Evolutionary conservation across 2,113 vertebrate species (phyloP).

Genomic region (Ovibos moschatus): DNA sequence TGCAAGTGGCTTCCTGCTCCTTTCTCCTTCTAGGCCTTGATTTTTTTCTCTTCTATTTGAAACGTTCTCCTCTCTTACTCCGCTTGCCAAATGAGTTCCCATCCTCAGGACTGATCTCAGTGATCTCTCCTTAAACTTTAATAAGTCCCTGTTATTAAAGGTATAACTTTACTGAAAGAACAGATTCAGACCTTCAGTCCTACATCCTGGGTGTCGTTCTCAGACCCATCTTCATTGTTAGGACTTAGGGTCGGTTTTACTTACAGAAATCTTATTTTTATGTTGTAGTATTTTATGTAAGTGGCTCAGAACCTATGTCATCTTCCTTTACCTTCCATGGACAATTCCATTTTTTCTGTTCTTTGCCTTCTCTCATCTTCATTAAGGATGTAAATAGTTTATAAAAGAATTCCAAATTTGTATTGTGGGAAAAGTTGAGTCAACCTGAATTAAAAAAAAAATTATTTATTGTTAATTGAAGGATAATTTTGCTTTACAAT

Average conservation of each 20-base stretch:
- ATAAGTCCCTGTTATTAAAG: neutral
- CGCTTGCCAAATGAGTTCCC: neutral
- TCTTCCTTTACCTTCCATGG: neutral
- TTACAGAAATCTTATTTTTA: neutral
- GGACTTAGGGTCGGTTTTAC: neutral
- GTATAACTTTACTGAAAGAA: neutral
- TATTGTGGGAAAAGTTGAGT: neutral
- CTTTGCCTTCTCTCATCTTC: neutral
- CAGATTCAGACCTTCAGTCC: neutral
- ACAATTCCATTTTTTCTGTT: neutral
- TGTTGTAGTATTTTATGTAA: neutral
- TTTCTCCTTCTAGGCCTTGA: neutral
- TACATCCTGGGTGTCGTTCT: neutral
- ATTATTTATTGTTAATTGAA: neutral
- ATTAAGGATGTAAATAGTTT: conserved; percentile 21
- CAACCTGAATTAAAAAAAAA: neutral
- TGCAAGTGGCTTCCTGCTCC: neutral
- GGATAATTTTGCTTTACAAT: neutral
- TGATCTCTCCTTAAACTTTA: neutral
- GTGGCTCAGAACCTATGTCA: neutral
- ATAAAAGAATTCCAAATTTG: neutral
- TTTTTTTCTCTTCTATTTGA: neutral
- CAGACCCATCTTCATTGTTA: neutral
- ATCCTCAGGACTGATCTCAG: neutral
- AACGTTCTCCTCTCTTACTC: neutral